phyloP scores from a whole-genome alignment of 2,888 invertebrate genomes.

The Craniophora ligustri region DNA sequence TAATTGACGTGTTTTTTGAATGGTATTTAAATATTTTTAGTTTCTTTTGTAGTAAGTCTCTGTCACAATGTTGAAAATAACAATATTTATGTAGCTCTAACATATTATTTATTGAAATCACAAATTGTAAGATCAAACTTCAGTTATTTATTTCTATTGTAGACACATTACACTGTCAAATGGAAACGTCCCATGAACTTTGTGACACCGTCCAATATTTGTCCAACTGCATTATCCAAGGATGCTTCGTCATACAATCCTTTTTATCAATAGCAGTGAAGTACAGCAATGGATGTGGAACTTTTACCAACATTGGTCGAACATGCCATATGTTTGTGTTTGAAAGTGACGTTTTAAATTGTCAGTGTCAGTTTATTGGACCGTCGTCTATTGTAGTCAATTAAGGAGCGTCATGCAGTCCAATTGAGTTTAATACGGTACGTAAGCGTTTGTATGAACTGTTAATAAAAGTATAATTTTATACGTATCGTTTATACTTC shows the following conservation, averaged over 20 bases:
- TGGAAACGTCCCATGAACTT: constrained; percentile 17
- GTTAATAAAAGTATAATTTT: constrained; percentile 58
- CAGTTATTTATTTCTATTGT: constrained; percentile 50
- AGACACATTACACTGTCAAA: constrained; percentile 33
- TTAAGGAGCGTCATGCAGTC: constrained; percentile 75
- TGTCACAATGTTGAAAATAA: no score
- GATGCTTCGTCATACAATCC: not conserved
- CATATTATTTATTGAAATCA: no score
- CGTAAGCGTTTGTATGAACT: constrained; percentile 33
- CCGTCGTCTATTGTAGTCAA: constrained; percentile 74
- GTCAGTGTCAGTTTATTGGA: constrained; percentile 54
- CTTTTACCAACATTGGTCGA: constrained; percentile 16
- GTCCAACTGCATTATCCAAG: constrained; percentile 4
- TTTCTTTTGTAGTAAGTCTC: no score
- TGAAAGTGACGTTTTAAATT: constrained; percentile 49
- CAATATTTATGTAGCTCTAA: no score
- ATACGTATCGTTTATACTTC: constrained; percentile 12
- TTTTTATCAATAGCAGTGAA: no score
- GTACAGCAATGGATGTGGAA: constrained; percentile 4
- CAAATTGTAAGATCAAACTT: constrained; percentile 41
- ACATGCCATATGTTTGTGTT: constrained; percentile 5
- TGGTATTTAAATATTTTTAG: no score
- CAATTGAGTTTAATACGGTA: constrained; percentile 79
- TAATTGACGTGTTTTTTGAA: no score
- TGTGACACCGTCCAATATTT: constrained; percentile 10